phyloP scores from a whole-genome alignment of 2,113 vertebrate genomes.

The Lates calcarifer region DNA sequence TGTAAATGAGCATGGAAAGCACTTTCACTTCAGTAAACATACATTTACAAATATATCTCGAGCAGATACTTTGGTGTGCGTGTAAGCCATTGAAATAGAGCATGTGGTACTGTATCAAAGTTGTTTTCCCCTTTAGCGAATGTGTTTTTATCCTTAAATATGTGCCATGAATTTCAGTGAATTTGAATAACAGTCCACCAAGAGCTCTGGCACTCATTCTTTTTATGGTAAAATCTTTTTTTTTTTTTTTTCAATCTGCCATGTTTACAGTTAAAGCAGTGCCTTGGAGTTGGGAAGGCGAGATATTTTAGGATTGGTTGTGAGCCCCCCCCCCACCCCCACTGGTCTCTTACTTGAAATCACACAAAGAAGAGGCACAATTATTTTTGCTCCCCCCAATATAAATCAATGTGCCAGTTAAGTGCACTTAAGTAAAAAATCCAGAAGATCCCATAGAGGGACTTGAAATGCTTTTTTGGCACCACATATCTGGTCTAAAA shows the following conservation, averaged over 20 bases:
- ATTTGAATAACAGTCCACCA: conserved; percentile 46
- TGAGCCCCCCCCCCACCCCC: conserved; percentile 7
- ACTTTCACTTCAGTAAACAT: conserved; percentile 60
- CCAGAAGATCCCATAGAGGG: conserved; percentile 49
- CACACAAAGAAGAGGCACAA: conserved; percentile 48
- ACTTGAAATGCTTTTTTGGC: conserved; percentile 55
- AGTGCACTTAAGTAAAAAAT: conserved; percentile 82
- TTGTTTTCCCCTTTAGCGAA: conserved; percentile 55
- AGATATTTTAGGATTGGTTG: conserved; percentile 49
- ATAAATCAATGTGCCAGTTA: conserved; percentile 72
- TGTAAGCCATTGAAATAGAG: conserved; percentile 68
- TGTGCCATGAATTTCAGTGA: conserved; percentile 69
- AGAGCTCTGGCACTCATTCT: conserved; percentile 51
- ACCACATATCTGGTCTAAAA: conserved; percentile 18
- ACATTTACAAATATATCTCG: conserved; percentile 59
- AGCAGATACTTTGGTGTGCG: conserved; percentile 63
- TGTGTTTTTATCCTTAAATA: conserved; percentile 56
- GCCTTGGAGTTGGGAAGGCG: conserved; percentile 82
- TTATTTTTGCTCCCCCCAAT: conserved; percentile 34
- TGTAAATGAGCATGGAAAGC: conserved; percentile 57
- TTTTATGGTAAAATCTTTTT: conserved; percentile 61
- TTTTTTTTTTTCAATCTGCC: conserved; percentile 74
- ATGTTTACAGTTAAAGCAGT: conserved; percentile 86
- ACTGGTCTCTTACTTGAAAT: conserved; percentile 51
- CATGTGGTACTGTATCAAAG: conserved; percentile 60